Evolutionary conservation across 2,113 vertebrate genomes (phyloP), one percentile per base, ranked within the genome.

Genomic region (Ginglymostoma cirratum): DNA sequence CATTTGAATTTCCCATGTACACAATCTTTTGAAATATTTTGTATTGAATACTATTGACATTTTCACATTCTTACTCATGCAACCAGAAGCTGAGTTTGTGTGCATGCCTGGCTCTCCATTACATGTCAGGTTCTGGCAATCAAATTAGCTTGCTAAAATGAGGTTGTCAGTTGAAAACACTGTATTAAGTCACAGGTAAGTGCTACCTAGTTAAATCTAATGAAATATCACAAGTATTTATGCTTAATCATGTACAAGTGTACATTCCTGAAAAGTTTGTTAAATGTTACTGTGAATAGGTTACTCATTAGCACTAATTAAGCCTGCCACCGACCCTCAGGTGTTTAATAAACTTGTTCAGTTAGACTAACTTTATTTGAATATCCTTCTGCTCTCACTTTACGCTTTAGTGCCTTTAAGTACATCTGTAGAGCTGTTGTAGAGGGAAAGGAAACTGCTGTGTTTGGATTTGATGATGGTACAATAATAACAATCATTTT

Each of bases 211-310:
- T 76, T 76, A 72, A 95, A 95, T 14, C 94, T 72, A 95, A 95
- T 76, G 94, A 95, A 95, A 95, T 95, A 95, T 95, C 94, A 72
- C 94, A 95, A 95, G 69, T 95, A 72, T 42, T 95, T 95, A 95
- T 95, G 94, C 69, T 34, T 70, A 95, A 95, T 70, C 69, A 72
- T 42, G 67, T 48, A 45, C 17, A 45, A 95, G 69, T 95, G 30
- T 95, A 76, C 42, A 72, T 76, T 95, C 15, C 69, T 72, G 94
- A 95, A 95, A 95, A 95, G 94, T 95, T 95, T 95, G 94, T 76
- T 95, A 72, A 72, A 95, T 34, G 94, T 95, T 95, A 52, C 69
- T 95, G 69, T 95, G 94, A 95, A 95, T 52, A 95, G 94, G 67
- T 95, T 72, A 95, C 45, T 52, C 94, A 95, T 95, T 95, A 95